Evolutionary conservation across 2,797 vertebrate species (phyloP).

Genomic region (Harpagifer antarcticus): DNA sequence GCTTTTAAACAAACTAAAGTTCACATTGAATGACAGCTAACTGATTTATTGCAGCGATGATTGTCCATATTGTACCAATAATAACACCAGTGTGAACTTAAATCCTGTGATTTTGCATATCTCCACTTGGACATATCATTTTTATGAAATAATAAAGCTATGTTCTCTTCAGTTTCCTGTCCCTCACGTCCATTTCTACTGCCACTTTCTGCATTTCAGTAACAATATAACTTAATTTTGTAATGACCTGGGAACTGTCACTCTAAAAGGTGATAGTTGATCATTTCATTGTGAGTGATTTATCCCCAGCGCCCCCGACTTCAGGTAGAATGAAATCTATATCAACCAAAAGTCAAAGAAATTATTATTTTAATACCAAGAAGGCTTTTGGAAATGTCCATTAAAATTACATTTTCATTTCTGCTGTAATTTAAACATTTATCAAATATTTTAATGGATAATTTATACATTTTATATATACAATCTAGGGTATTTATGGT

Average conservation of each 20-base stretch:
- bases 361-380: not conserved
- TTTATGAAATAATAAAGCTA: constrained; percentile 34
- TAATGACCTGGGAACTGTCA: not conserved
- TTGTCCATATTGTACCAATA: constrained; percentile 6
- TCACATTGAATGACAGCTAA: constrained; percentile 20
- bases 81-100: not conserved
- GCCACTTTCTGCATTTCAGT: not conserved
- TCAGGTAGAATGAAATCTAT: not conserved
- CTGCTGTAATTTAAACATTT: not conserved
- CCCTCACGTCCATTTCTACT: not conserved
- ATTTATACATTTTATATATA: too few species aligned
- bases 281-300: not conserved
- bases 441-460: too few species aligned
- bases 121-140: not conserved
- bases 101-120: not conserved
- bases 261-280: not conserved
- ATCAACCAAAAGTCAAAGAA: not conserved
- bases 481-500: too few species aligned
- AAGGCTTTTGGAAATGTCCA: not conserved
- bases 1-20: constrained; percentile 2
- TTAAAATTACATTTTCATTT: not conserved
- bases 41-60: constrained; percentile 17
- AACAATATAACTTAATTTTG: not conserved
- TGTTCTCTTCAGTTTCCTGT: not conserved
- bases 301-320: not conserved